phyloP scores from a whole-genome alignment of 2,113 vertebrate species.

The Lepisosteus oculatus region DNA sequence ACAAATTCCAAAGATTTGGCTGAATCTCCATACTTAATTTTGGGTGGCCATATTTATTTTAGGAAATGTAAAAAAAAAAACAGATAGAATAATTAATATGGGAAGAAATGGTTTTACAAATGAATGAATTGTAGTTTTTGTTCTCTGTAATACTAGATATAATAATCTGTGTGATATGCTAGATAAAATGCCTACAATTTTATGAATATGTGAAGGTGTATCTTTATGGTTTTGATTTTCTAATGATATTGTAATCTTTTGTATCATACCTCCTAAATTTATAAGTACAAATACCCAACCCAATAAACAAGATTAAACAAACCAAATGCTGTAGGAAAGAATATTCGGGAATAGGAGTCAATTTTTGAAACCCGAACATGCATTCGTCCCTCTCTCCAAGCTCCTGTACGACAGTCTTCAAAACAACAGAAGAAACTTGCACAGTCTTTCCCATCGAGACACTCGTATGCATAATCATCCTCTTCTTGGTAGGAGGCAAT shows the following conservation, averaged over 20 bases:
- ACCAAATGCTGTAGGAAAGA: conserved; percentile 93
- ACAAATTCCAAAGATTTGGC: too few species aligned
- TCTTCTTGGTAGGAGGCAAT: conserved; percentile 76
- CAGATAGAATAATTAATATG: too few species aligned
- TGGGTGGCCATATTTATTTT: too few species aligned
- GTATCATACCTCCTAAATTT: conserved; percentile 40
- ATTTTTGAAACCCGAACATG: conserved; percentile 95
- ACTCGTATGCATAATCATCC: conserved; percentile 82
- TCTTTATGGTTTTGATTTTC: not conserved
- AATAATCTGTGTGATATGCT: not conserved
- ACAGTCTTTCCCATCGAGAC: conserved; percentile 93
- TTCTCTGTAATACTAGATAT: not conserved
- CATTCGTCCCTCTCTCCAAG: conserved; percentile 90
- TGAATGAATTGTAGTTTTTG: not conserved
- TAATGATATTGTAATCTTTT: not conserved
- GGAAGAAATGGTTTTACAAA: too few species aligned
- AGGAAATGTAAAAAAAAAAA: too few species aligned
- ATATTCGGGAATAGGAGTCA: conserved; percentile 91
- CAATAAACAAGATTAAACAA: conserved; percentile 95
- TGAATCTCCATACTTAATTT: too few species aligned
- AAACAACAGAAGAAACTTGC: conserved; percentile 95
- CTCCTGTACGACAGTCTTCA: conserved; percentile 88
- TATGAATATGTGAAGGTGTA: not conserved
- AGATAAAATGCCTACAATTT: too few species aligned
- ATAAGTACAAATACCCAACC: conserved; percentile 94